Conservation (phyloP, 2,797 vertebrate genomes). For the Numenius phaeopus region DNA sequence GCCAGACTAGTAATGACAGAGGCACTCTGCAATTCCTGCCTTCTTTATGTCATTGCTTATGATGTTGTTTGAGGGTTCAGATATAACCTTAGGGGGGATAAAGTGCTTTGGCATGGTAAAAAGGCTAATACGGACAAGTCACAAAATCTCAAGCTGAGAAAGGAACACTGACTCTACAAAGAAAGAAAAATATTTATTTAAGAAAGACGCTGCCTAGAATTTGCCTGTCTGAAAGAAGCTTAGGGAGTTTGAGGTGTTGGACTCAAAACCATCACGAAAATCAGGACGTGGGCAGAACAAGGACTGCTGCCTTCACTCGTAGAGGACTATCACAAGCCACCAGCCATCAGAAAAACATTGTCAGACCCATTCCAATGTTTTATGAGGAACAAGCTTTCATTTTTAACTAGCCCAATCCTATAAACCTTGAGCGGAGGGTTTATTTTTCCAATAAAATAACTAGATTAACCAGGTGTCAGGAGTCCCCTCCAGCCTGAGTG, state of each 20-base stretch:
- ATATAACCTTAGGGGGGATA: neutral
- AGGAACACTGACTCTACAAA: neutral
- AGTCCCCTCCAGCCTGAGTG: neutral
- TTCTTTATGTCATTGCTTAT: neutral
- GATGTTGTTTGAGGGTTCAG: neutral
- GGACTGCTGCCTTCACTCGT: neutral
- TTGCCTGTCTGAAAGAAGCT: neutral
- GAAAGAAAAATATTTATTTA: slow-evolving; percentile 16
- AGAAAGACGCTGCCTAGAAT: neutral
- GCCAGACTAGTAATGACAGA: slow-evolving; percentile 9
- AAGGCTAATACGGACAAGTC: neutral
- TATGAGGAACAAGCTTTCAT: neutral
- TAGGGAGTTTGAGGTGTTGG: neutral
- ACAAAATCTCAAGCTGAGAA: neutral
- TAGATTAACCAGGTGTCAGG: neutral
- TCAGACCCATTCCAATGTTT: neutral
- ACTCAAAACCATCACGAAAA: neutral
- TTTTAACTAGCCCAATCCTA: neutral
- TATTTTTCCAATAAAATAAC: neutral
- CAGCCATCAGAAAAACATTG: neutral
- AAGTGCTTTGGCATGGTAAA: neutral
- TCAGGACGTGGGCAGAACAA: neutral
- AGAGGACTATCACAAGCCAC: neutral
- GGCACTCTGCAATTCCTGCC: neutral
- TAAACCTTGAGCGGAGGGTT: neutral